phyloP scores from a whole-genome alignment of 2,888 invertebrate genomes.

The Atethmia centrago region DNA sequence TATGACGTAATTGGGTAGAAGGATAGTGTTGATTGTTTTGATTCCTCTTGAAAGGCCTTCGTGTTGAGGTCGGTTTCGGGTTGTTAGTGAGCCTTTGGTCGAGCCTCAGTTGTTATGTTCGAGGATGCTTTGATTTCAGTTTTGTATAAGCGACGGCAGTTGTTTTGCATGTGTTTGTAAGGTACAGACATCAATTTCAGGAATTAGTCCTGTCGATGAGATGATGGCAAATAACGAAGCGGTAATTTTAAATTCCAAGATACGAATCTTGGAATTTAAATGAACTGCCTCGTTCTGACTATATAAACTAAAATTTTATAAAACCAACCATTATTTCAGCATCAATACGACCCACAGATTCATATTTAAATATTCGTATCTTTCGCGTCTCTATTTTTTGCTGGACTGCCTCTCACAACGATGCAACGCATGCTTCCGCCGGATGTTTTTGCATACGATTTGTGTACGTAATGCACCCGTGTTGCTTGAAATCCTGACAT shows the following conservation, averaged over 20 bases:
- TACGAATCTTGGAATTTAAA: neutral
- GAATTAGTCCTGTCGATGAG: neutral
- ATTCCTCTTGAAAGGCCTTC: conserved; percentile 35
- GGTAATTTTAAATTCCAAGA: no score
- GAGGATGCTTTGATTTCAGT: conserved; percentile 18
- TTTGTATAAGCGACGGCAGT: neutral
- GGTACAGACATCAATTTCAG: neutral
- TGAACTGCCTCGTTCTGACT: neutral
- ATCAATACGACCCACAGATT: neutral
- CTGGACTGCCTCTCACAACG: no score
- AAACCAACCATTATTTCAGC: neutral
- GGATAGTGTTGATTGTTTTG: conserved; percentile 46
- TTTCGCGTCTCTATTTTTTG: conserved; percentile 1
- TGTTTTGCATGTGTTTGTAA: neutral
- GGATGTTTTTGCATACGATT: conserved; percentile 45
- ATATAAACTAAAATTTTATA: no score
- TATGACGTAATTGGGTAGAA: conserved; percentile 26
- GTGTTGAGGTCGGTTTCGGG: neutral
- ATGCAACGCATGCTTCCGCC: neutral
- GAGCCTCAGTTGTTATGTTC: neutral
- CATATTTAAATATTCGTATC: conserved; percentile 18
- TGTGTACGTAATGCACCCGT: conserved; percentile 41
- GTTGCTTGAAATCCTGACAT: conserved; percentile 4
- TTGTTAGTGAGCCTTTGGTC: conserved; percentile 11
- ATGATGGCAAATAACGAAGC: neutral